phyloP scores from a whole-genome alignment of 2,113 vertebrate genomes.

The Gavia stellata region DNA sequence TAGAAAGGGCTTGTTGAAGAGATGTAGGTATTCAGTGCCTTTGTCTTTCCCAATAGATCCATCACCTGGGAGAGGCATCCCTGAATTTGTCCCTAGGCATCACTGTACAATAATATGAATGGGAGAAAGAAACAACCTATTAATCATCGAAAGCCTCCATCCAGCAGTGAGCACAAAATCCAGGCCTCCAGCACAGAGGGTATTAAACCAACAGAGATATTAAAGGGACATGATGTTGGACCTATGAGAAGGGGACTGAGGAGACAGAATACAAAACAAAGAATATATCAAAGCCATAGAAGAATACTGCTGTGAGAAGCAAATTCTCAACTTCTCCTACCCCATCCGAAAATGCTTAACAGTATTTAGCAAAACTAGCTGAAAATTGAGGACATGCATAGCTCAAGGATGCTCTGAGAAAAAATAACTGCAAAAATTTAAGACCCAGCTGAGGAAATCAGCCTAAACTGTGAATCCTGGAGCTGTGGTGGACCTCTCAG shows the following conservation, averaged over 20 bases:
- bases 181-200: background rate
- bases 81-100: background rate
- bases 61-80: background rate
- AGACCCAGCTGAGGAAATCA: background rate
- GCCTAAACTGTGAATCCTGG: background rate
- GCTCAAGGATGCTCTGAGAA: background rate
- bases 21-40: background rate
- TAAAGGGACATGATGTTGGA: background rate
- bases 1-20: background rate
- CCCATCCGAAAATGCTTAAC: background rate
- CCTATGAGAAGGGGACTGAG: background rate
- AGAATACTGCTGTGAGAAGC: background rate
- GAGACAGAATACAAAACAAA: background rate
- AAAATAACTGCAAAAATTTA: background rate
- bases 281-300: background rate
- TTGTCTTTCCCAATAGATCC: background rate
- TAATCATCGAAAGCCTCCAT: background rate
- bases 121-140: background rate
- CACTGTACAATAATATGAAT: background rate
- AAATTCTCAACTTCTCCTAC: background rate
- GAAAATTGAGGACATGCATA: rapidly evolving
- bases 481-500: background rate
- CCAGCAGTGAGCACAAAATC: background rate
- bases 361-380: background rate
- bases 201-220: background rate